phyloP scores from a whole-genome alignment of 2,888 invertebrate genomes.

The Netelia melanura region DNA sequence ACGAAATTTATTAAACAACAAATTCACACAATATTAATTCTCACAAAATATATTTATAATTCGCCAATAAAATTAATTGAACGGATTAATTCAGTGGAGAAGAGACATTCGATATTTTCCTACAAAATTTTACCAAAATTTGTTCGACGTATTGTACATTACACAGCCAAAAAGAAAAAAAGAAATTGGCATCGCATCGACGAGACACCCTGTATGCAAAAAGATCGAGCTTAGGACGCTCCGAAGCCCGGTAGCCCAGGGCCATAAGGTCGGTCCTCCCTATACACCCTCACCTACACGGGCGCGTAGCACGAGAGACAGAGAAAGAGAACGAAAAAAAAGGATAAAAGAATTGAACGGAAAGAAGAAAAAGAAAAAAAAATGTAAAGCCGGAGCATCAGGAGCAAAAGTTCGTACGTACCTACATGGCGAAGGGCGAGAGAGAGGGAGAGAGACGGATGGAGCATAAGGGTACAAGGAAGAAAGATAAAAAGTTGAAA shows the following conservation, averaged over 20 bases:
- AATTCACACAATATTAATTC: too few species aligned
- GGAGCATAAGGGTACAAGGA: neutral
- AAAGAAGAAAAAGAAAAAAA: slow-evolving; percentile 35
- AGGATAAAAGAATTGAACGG: slow-evolving; percentile 14
- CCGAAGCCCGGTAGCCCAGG: slow-evolving; percentile 84
- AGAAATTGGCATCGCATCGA: slow-evolving; percentile 18
- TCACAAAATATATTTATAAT: too few species aligned
- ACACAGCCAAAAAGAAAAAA: neutral
- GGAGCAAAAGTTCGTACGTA: slow-evolving; percentile 58
- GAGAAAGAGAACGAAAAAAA: slow-evolving; percentile 16
- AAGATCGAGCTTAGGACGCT: slow-evolving; percentile 75
- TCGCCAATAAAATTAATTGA: too few species aligned
- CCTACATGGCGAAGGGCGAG: slow-evolving; percentile 16
- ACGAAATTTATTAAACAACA: too few species aligned
- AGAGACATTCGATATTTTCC: too few species aligned
- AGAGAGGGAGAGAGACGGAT: slow-evolving; percentile 19
- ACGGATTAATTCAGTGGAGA: too few species aligned
- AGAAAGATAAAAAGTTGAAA: slow-evolving; percentile 15
- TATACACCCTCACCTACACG: slow-evolving; percentile 81
- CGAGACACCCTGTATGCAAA: slow-evolving; percentile 77
- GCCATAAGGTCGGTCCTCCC: slow-evolving; percentile 83
- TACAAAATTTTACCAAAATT: too few species aligned
- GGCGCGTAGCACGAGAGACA: slow-evolving; percentile 58
- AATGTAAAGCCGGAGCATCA: slow-evolving; percentile 56
- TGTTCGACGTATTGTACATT: too few species aligned